A percentile compares a stretch with the other conserved stretches of the same genome.
Conservation (phyloP, 2,888 invertebrate species). For the Lampropteryx suffumata region DNA sequence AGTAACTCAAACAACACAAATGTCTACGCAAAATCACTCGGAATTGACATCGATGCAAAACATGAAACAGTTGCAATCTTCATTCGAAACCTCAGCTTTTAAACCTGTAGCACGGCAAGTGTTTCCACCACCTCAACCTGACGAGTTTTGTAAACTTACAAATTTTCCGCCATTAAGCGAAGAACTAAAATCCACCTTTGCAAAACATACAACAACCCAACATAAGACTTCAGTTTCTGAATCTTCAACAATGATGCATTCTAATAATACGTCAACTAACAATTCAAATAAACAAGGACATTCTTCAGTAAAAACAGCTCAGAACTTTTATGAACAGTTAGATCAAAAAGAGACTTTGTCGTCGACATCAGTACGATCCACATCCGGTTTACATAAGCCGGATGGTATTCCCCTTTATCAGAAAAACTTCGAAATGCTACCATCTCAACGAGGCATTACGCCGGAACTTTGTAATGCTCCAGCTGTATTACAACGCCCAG, state of each 20-base stretch:
- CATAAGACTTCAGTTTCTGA: constrained; percentile 57
- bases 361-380: constrained; percentile 60
- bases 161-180: constrained; percentile 66
- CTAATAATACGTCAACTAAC: constrained; percentile 48
- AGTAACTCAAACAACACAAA: constrained; percentile 60
- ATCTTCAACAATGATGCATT: constrained; percentile 54
- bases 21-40: constrained; percentile 52
- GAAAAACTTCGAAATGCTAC: constrained; percentile 83
- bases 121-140: constrained; percentile 63
- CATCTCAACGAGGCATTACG: constrained; percentile 82
- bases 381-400: constrained; percentile 84
- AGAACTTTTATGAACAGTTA: constrained; percentile 69
- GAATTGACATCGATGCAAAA: constrained; percentile 67
- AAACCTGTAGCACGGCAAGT: constrained; percentile 75
- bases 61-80: constrained; percentile 64
- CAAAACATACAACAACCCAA: constrained; percentile 53
- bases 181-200: constrained; percentile 62
- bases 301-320: constrained; percentile 66
- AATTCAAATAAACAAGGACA: constrained; percentile 53
- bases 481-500: constrained; percentile 66
- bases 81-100: constrained; percentile 71
- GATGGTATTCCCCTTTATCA: constrained; percentile 86
- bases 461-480: constrained; percentile 78
- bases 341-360: constrained; percentile 65
- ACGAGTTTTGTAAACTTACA: constrained; percentile 58